Base-by-base conservation (phyloP, 2,888 invertebrate species). In the Scaptomyza reducta region DNA sequence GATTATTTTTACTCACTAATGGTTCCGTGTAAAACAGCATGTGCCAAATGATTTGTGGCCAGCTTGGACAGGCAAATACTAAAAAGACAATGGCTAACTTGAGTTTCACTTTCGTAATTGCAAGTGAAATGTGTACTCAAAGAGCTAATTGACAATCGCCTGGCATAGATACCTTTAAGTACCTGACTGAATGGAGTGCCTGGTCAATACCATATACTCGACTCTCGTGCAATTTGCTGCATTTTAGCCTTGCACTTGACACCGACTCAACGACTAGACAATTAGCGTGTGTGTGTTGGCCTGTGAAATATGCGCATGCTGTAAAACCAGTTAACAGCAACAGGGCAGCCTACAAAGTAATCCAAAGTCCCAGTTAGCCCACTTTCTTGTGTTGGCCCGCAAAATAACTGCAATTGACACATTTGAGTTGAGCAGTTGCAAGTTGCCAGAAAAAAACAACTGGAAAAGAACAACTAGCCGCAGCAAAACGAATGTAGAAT, bases 161-260 rank as follows among this genome's bases (percentile, higher is more conserved):
- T 56, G 53, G 53, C 76, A 61, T 51, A 61, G 45, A 60, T 60
- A 29, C 31, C 13, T 27, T 40, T 9, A 6, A 9, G 11, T 54
- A 27, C 42, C 40, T 49, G 46, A 14, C 22, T 27, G 40, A 25
- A 70, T 27, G 40, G 25, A 70, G 76, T 70, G 71, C 10, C 42
- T 58, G 50, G 58, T 61, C 57, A 71, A 74, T 49, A 74, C n/a
- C n/a, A n/a, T 47, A 61, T 45, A 59, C 47, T 76, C 31, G 27
- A 29, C 6, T 16, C 22, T 40, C 27, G n/a, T 27, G 18, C n/a
- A 40, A 16, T 40, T 40, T 40, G 47, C 18, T 50, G 66, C 67
- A 66, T 29, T 38, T 69, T 29, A 68, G 84, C 77, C 83, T 85
- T 76, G 79, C 70, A 82, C 82, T 81, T 87, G 72, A 75, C 74